A percentile compares a stretch with the other conserved stretches of the same genome.
These are phyloP conservation scores for Sebastes matsubarae DNA, from an alignment of 2,797 vertebrate species.

Conservation along the genomic window DNA sequence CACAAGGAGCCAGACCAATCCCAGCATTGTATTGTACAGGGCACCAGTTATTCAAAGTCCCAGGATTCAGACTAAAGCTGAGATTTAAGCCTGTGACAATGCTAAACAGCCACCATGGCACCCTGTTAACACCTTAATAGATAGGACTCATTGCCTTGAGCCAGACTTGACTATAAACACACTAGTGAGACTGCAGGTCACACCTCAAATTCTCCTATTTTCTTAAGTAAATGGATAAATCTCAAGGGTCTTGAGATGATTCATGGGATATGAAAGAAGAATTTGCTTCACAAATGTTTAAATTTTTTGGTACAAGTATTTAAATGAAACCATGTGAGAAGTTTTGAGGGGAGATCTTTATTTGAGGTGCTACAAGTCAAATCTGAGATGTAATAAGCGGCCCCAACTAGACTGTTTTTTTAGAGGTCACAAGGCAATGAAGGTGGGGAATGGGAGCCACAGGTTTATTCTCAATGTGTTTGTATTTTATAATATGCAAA, in stretches of 20 bases:
- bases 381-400: rapidly evolving
- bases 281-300: no score
- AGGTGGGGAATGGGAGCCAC: not conserved
- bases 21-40: not conserved
- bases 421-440: not conserved
- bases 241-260: not conserved
- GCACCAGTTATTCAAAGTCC: not conserved
- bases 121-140: not conserved
- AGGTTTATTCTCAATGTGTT: not conserved
- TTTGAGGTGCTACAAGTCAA: rapidly evolving
- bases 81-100: not conserved
- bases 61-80: not conserved
- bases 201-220: no score
- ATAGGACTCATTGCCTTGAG: not conserved
- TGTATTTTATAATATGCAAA: not conserved
- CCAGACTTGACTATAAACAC: not conserved
- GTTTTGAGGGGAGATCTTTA: not conserved
- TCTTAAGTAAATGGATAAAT: not conserved
- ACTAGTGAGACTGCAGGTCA: not conserved
- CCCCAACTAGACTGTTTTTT: not conserved
- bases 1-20: not conserved
- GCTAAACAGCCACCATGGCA: not conserved
- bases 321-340: not conserved
- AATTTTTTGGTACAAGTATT: no score
- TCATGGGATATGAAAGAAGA: not conserved